Evolutionary conservation across 2,113 vertebrate species (phyloP).

Genomic region (human (Homo sapiens)): DNA sequence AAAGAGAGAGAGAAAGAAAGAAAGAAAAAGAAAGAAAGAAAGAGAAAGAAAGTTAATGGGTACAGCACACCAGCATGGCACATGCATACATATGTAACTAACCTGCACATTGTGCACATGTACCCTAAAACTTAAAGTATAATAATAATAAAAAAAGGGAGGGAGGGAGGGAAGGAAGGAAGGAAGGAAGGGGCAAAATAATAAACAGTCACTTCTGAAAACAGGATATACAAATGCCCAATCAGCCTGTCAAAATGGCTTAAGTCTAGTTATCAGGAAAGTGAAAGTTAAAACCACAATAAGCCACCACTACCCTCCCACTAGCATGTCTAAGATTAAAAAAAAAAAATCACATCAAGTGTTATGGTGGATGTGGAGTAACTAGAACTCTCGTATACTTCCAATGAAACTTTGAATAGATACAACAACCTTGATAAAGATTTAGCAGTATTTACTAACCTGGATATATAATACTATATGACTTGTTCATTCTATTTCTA

Average conservation of each 20-base stretch:
- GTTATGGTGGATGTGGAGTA: not conserved
- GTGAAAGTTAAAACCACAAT: not conserved
- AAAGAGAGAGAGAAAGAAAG: rapidly evolving
- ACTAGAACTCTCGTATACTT: not conserved
- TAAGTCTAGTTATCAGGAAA: not conserved
- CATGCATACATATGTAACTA: too few relatives aligned
- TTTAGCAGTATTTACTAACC: not conserved
- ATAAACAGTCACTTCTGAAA: not conserved
- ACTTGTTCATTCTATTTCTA: not conserved
- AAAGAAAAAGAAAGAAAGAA: too few relatives aligned
- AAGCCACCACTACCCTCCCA: not conserved
- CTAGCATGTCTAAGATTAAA: not conserved
- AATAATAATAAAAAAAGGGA: too few relatives aligned
- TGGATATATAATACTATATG: not conserved
- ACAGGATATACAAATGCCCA: not conserved
- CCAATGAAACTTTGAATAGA: not conserved
- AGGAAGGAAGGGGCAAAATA: not conserved
- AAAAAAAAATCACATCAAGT: not conserved
- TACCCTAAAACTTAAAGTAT: too few relatives aligned
- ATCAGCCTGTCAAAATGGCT: not conserved
- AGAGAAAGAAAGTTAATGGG: too few relatives aligned
- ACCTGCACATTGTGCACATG: too few relatives aligned
- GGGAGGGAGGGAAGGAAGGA: too few relatives aligned
- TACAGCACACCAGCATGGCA: too few relatives aligned
- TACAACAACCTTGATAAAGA: not conserved